A percentile compares a stretch with the other conserved stretches of the same genome.
phyloP scores from a whole-genome alignment of 2,797 vertebrate genomes.

The Oryzias dopingdopingensis region DNA sequence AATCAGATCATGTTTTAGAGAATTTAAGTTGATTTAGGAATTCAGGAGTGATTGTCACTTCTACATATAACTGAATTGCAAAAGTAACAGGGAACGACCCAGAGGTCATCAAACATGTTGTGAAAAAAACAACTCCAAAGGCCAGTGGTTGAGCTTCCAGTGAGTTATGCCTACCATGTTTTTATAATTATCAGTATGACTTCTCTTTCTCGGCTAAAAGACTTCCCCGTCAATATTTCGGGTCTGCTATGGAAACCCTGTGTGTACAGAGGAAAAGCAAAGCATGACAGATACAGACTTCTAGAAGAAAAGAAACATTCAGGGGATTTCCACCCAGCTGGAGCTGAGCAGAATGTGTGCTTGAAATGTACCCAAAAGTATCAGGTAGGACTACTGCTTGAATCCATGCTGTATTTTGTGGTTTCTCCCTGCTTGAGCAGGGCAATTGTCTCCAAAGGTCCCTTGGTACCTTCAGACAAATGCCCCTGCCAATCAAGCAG shows the following conservation, averaged over 20 bases:
- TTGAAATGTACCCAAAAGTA: conserved; percentile 42
- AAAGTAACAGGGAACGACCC: conserved; percentile 7
- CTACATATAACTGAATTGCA: neutral
- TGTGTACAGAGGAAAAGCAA: conserved; percentile 37
- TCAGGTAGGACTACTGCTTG: conserved; percentile 51
- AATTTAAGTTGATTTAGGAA: too few species aligned
- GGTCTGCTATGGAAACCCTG: conserved; percentile 64
- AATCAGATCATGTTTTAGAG: too few species aligned
- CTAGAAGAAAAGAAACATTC: conserved; percentile 22
- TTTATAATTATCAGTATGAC: conserved; percentile 40
- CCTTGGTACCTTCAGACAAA: conserved; percentile 70
- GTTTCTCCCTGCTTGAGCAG: conserved; percentile 55
- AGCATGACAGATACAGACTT: conserved; percentile 28
- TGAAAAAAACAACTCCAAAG: conserved; percentile 35
- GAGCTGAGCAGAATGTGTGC: conserved; percentile 31
- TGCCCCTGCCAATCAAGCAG: conserved; percentile 71
- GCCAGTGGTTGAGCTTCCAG: conserved; percentile 20
- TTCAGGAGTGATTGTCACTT: too few species aligned
- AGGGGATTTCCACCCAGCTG: conserved; percentile 58
- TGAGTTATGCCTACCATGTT: conserved; percentile 36
- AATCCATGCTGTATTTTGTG: conserved; percentile 28
- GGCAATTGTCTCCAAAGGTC: conserved; percentile 67
- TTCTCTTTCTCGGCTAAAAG: conserved; percentile 50
- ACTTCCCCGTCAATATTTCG: conserved; percentile 28
- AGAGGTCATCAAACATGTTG: conserved; percentile 43